Evolutionary conservation across 1,140 invertebrate genomes (phyloP).

Genomic region (Nephila pilipes): DNA sequence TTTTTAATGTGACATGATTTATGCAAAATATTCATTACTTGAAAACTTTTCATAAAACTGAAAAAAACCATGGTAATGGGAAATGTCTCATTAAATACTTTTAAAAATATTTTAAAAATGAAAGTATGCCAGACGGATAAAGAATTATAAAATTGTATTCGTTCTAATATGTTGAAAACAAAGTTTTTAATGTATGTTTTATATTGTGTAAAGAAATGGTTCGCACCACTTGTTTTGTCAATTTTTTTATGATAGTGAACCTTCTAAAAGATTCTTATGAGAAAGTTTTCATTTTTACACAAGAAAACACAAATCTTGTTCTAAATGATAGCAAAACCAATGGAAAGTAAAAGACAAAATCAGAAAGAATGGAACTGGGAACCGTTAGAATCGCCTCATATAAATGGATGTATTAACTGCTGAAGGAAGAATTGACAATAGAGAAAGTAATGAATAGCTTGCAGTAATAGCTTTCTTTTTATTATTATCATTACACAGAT

Average conservation of each 20-base stretch:
- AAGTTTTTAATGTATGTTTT: neutral
- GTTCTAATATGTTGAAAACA: neutral
- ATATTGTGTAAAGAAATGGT: neutral
- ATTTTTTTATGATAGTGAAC: neutral
- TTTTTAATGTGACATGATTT: no score
- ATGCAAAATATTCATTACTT: no score
- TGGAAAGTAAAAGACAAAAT: neutral
- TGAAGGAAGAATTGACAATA: constrained; percentile 13
- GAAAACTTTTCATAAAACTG: no score
- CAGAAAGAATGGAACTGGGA: neutral
- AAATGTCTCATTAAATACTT: no score
- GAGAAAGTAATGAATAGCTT: constrained; percentile 27
- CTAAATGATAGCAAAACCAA: constrained; percentile 21
- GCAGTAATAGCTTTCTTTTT: constrained; percentile 35
- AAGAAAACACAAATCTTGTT: constrained; percentile 14
- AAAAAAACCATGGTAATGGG: no score
- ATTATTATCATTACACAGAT: constrained; percentile 30
- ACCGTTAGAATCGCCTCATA: constrained; percentile 9
- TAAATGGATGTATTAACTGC: constrained; percentile 34
- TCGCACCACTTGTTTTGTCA: neutral
- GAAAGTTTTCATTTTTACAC: neutral
- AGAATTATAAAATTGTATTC: neutral
- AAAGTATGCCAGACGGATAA: neutral
- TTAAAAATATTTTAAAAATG: no score
- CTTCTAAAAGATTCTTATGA: neutral